phyloP scores from a whole-genome alignment of 1,140 invertebrate species.

The Agrypnia vestita region DNA sequence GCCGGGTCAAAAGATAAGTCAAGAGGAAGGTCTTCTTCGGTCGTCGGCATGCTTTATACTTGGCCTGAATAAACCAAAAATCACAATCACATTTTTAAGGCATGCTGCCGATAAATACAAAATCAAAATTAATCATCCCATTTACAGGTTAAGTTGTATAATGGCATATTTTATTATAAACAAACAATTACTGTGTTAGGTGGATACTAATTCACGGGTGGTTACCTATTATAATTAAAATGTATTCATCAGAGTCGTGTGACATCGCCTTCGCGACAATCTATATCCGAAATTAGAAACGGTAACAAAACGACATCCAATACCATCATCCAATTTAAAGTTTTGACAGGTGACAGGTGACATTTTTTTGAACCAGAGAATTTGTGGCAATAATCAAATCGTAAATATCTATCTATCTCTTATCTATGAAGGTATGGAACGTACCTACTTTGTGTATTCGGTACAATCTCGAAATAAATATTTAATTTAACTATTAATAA shows the following conservation, averaged over 20 bases:
- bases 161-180: background rate
- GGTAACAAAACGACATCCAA: background rate
- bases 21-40: conserved; percentile 48
- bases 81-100: background rate
- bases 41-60: conserved; percentile 52
- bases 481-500: too few species aligned
- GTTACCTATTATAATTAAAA: conserved; percentile 22
- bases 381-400: background rate
- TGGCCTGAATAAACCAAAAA: conserved; percentile 46
- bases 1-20: conserved; percentile 52
- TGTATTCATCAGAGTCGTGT: background rate
- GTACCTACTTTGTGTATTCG: too few species aligned
- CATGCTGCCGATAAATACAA: conserved; percentile 2
- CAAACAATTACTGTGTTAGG: too few species aligned
- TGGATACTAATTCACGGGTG: background rate
- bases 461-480: too few species aligned
- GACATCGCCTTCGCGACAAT: conserved; percentile 7
- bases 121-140: background rate
- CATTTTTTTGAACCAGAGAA: conserved; percentile 6
- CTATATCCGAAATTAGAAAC: background rate
- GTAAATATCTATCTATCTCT: too few species aligned
- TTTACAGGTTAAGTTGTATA: conserved; percentile 26
- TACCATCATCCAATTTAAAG: background rate
- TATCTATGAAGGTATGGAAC: too few species aligned
- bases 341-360: conserved; percentile 19